Percentiles rank a stretch among this genome's conserved stretches.
Conservation (phyloP, 2,888 invertebrate genomes). For the Notocelia uddmanniana region DNA sequence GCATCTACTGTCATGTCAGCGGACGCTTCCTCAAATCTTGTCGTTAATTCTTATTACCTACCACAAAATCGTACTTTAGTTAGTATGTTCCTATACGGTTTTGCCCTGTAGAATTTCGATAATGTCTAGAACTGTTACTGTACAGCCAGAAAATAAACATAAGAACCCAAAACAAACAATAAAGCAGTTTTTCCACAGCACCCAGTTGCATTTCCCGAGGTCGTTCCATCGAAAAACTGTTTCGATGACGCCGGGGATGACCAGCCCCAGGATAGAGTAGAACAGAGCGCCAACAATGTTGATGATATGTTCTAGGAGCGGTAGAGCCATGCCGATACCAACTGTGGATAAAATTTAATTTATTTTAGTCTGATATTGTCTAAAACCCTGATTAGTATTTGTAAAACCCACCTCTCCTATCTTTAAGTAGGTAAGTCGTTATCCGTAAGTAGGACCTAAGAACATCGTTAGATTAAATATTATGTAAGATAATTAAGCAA, state of each 20-base stretch:
- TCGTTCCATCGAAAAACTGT: conserved; percentile 89
- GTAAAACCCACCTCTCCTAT: too few species aligned
- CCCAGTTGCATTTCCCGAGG: conserved; percentile 89
- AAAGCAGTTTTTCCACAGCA: conserved; percentile 88
- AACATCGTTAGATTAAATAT: too few species aligned
- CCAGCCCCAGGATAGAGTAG: conserved; percentile 90
- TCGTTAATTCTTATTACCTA: background rate
- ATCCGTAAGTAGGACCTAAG: too few species aligned
- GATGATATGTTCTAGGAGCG: conserved; percentile 79
- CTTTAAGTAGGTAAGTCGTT: too few species aligned
- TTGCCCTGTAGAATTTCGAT: conserved; percentile 81
- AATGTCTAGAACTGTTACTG: conserved; percentile 76
- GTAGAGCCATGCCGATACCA: conserved; percentile 78
- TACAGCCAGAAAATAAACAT: conserved; percentile 88
- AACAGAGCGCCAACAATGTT: conserved; percentile 84
- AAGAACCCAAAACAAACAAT: conserved; percentile 87
- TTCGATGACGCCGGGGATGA: conserved; percentile 90
- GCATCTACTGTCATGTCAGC: background rate
- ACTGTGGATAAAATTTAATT: conserved; percentile 62
- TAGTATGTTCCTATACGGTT: conserved; percentile 48
- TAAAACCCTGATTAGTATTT: too few species aligned
- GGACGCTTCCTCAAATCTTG: background rate
- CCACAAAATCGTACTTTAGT: background rate
- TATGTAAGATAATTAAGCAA: too few species aligned
- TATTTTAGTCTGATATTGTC: background rate